Base-by-base conservation (phyloP, 2,888 invertebrate genomes). In the Carcina quercana region DNA sequence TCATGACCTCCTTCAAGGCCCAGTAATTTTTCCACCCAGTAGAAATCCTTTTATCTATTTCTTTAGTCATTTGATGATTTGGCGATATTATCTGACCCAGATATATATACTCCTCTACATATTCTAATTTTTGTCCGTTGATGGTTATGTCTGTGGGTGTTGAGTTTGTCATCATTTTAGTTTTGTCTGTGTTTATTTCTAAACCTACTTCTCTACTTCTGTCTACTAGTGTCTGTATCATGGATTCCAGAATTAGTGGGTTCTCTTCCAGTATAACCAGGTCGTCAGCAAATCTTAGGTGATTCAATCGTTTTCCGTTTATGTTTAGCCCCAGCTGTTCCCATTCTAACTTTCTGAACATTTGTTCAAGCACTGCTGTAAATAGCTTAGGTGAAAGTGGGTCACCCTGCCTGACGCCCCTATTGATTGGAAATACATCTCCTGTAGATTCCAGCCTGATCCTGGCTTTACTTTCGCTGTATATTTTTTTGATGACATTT, bases 331-430 rank as follows among this genome's bases (percentile, higher is more conserved):
- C 29, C 1, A 24, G 13, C 2, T 35, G 6, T 1, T 21, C 7
- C 38, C 38, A 38, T 5, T 36, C 19, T 6, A 42, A 8, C 6
- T 38, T 32, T 17, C 38, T 31, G 27, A 38, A 36, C 14, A 38
- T 28, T 6, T 13, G 7, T 12, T 38, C 41, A 2, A 38, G 28
- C 11, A 33, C 43, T 1, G 44, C 43, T 11, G 36, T 25, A 13
- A 45, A 45, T 0, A 45, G 20, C 17, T 45, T 42, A 1, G 36
- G 45, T 10, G 43, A 45, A 7, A 45, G 21, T 0, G 42, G 45
- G 15, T 47, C 44, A 1, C 44, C 44, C 29, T 45, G 48, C 3
- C 40, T 24, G 0, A 45, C 43, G 0, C 38, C 44, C 34, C 38
- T 37, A 5, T 38, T 7, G 11, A 47, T 32, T 8, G n/a, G 8